Evolutionary conservation across 2,888 invertebrate genomes (phyloP), one percentile per base, ranked within the genome.

Genomic region (Meghimatium bilineatum): DNA sequence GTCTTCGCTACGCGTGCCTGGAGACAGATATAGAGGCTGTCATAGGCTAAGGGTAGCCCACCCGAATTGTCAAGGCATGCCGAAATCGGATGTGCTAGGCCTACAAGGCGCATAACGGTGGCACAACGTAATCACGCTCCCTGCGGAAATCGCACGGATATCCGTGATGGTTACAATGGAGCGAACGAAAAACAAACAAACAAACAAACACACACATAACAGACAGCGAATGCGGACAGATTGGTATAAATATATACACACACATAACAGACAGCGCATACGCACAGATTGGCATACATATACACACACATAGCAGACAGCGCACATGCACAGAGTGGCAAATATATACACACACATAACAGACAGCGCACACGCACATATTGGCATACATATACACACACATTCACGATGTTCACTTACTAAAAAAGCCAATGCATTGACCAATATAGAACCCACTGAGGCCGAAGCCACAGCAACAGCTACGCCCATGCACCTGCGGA

Each of bases 401-500:
- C 56, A 12, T 17, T 56, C 17, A 2, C 20, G 17, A 56, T 29
- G 49, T 0, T 29, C n/a, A 87, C 84, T 85, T 71, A 87, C 87
- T 29, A 88, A 80, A 81, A 88, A 87, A 32, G 75, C 44, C n/a
- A 89, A 84, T 66, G 85, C 82, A n/a, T 87, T 87, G 10, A 88
- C 85, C 20, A 90, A 71, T 32, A 90, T 71, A 14, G 87, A 87
- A 14, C 91, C 91, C 14, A 85, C 82, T 6, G 90, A 69, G 5
- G 86, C 88, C 14, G 90, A 86, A 26, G 86, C 63, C n/a, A 90
- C 82, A 5, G 89, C 89, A 38, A 90, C 85, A n/a, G 90, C 87
- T 29, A 88, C 85, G 12, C 90, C 91, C 91, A 91, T 91, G 52
- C 90, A 90, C 76, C 91, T 91, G 88, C 2, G 69, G 29, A 81